Percentiles rank a stretch among this genome's conserved stretches.
phyloP scores from a whole-genome alignment of 2,113 vertebrate genomes.

The Cynocephalus volans region DNA sequence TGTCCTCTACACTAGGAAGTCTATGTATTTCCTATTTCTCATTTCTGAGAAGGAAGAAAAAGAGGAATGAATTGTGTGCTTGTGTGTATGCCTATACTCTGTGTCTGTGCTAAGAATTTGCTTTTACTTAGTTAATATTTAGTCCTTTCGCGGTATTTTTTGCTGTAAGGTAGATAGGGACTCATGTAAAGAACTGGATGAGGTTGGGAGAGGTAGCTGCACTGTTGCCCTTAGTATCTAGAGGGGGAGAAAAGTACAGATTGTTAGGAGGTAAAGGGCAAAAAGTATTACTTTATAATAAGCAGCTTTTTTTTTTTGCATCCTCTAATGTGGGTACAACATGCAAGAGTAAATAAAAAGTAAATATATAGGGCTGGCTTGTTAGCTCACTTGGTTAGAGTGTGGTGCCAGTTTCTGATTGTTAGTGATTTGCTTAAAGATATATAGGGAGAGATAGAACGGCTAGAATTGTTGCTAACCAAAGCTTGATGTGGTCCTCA shows the following conservation, averaged over 20 bases:
- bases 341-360: conserved; percentile 3
- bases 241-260: background rate
- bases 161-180: background rate
- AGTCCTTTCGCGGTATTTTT: background rate
- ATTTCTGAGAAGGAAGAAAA: conserved; percentile 3
- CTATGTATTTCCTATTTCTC: background rate
- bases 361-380: background rate
- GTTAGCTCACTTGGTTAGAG: too few relatives aligned
- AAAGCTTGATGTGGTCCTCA: background rate
- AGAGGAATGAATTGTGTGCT: background rate
- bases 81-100: background rate
- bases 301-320: background rate
- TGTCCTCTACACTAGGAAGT: background rate
- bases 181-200: background rate
- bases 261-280: background rate
- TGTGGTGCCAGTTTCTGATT: too few relatives aligned
- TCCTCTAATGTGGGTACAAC: background rate
- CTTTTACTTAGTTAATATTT: background rate
- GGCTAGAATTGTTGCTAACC: background rate
- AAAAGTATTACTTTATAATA: background rate
- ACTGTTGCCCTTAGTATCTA: background rate
- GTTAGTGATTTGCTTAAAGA: background rate
- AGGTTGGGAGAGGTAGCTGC: background rate
- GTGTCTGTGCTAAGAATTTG: background rate
- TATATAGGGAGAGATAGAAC: background rate